Percentiles rank a stretch among this genome's conserved stretches.
phyloP scores from a whole-genome alignment of 1,140 invertebrate genomes.

The Drosophila sp. region DNA sequence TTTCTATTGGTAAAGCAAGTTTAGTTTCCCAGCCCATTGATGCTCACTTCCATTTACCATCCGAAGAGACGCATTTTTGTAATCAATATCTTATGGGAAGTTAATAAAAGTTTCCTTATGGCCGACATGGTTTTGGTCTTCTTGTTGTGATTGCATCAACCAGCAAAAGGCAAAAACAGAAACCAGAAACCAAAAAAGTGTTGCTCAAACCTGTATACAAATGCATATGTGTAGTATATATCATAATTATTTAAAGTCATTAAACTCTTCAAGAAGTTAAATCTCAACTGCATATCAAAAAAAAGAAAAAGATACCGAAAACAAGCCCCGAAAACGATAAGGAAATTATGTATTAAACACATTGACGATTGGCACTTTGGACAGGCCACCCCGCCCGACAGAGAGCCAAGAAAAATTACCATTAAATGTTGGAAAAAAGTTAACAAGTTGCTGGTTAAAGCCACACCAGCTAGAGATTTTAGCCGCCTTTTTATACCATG shows the following conservation, averaged over 20 bases:
- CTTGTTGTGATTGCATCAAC: conserved; percentile 45
- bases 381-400: conserved; percentile 54
- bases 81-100: conserved; percentile 78
- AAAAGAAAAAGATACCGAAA: conserved; percentile 26
- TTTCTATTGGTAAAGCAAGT: neutral
- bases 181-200: conserved; percentile 70
- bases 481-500: conserved; percentile 55
- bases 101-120: conserved; percentile 56
- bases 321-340: conserved; percentile 59
- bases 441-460: conserved; percentile 68
- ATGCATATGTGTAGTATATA: conserved; percentile 41
- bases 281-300: conserved; percentile 65
- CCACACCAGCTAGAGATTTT: conserved; percentile 67
- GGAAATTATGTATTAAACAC: conserved; percentile 79
- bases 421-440: conserved; percentile 64
- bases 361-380: conserved; percentile 57
- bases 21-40: neutral
- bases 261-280: conserved; percentile 72
- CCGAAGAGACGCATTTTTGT: conserved; percentile 15
- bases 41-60: conserved; percentile 1
- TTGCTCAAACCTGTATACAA: conserved; percentile 35
- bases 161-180: conserved; percentile 14
- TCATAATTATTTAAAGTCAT: conserved; percentile 79
- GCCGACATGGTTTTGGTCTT: conserved; percentile 24
- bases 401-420: conserved; percentile 57